Evolutionary conservation across 2,888 invertebrate species (phyloP), one percentile per base, ranked within the genome.

Genomic region (Cotesia congregata): DNA sequence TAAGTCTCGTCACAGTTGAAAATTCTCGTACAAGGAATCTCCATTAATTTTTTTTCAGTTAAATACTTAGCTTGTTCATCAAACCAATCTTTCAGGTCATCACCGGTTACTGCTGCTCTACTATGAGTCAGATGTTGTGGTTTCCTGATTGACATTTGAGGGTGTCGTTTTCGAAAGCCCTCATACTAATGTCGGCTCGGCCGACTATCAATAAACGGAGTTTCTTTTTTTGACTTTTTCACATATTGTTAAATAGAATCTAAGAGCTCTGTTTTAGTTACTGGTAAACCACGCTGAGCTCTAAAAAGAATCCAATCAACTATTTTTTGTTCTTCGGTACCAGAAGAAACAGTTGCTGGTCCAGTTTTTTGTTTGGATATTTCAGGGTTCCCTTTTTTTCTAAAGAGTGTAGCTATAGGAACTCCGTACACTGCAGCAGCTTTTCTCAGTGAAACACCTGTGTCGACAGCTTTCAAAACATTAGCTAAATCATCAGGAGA

Each of bases 361-460:
- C 76, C 76, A 38, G 67, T 61, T 67, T 72, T 76, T 71, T n/a
- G 30, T 62, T 67, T 76, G 15, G 65, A 17, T 67, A 38, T 72
- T 40, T 72, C 72, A 72, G 72, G 72, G 70, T 70, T 70, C 15
- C 30, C 30, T 70, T 70, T 75, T 30, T 70, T 75, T 62, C 75
- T 60, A n/a, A 40, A 61, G 17, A 75, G 70, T 7, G 75, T 75
- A 70, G 75, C 70, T 70, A 62, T 20, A 5, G 75, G 75, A 12
- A 75, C 70, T 41, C 70, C 62, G 39, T 61, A 76, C 3, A 70
- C 70, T 6, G 30, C 50, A 60, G 75, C 70, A 62, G 75, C 75
- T 75, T 71, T 76, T 67, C 76, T 76, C 50, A 72, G 15, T 17
- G 75, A 75, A 60, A 75, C 39, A 4, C 70, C 74, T 50, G 74